Conservation (phyloP, 1,140 invertebrate species). For the Carcinoscorpius rotundicauda region DNA sequence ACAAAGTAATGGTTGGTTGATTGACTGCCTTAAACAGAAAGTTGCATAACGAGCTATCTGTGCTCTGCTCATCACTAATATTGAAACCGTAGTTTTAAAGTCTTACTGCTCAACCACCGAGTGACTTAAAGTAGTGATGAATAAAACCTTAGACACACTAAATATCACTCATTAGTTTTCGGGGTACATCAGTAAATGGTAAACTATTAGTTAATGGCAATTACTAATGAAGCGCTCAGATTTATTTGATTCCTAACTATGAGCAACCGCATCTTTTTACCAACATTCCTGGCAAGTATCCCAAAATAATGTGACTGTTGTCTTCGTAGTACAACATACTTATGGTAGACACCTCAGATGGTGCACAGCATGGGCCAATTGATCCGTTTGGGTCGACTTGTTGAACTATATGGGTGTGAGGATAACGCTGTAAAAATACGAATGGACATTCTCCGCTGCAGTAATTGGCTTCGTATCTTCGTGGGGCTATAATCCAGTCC, state of each 20-base stretch:
- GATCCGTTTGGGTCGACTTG: background rate
- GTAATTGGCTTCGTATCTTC: constrained; percentile 87
- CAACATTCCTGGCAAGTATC: constrained; percentile 76
- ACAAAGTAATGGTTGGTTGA: too few species aligned
- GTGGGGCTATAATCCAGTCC: constrained; percentile 95
- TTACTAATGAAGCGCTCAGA: too few species aligned
- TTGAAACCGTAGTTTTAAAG: too few species aligned
- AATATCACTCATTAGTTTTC: too few species aligned
- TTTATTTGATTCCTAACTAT: background rate
- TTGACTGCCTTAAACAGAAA: too few species aligned
- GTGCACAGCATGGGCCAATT: constrained; percentile 55
- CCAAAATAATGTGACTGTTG: constrained; percentile 64
- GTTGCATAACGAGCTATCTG: too few species aligned
- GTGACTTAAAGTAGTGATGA: too few species aligned
- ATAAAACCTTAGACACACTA: too few species aligned
- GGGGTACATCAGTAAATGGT: too few species aligned
- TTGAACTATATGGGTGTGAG: constrained; percentile 75
- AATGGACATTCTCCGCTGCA: constrained; percentile 88
- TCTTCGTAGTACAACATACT: constrained; percentile 86
- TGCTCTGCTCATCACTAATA: too few species aligned
- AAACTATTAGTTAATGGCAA: too few species aligned
- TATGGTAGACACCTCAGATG: constrained; percentile 70
- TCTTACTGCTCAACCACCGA: too few species aligned
- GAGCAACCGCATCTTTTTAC: constrained; percentile 75
- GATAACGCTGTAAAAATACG: constrained; percentile 68